A percentile compares a stretch with the other conserved stretches of the same genome.
These are phyloP conservation scores for Rhynchomys soricoides DNA, from an alignment of 2,113 vertebrate genomes.

Conservation along the genomic window DNA sequence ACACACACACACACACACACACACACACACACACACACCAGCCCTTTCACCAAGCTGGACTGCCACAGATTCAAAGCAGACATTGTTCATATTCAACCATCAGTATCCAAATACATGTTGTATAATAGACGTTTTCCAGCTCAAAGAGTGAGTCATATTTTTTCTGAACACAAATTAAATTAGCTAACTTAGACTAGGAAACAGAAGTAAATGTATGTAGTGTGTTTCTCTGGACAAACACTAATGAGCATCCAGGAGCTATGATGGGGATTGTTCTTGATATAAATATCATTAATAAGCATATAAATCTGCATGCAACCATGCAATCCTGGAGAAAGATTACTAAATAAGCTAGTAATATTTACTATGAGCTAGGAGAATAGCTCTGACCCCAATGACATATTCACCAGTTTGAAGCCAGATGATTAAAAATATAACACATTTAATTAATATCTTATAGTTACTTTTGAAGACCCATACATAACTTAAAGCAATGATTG, in stretches of 20 bases:
- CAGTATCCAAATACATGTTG: background rate
- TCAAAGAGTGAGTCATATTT: background rate
- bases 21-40: background rate
- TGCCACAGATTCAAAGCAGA: background rate
- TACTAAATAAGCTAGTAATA: background rate
- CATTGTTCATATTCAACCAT: background rate
- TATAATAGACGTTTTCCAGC: background rate
- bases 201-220: constrained; percentile 31
- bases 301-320: background rate
- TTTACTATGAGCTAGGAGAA: background rate
- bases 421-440: background rate
- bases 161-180: constrained; percentile 36
- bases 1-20: no score
- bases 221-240: background rate
- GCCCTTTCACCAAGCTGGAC: background rate
- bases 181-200: background rate
- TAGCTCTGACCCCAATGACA: background rate
- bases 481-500: constrained; percentile 26
- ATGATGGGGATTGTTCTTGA: background rate
- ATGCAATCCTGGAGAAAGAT: background rate
- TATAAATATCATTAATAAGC: background rate
- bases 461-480: background rate
- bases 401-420: background rate
- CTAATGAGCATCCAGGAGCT: background rate
- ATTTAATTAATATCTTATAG: background rate